These are phyloP conservation scores for Tachyglossus aculeatus DNA, from an alignment of 2,797 vertebrate species.

Conservation along the genomic window DNA sequence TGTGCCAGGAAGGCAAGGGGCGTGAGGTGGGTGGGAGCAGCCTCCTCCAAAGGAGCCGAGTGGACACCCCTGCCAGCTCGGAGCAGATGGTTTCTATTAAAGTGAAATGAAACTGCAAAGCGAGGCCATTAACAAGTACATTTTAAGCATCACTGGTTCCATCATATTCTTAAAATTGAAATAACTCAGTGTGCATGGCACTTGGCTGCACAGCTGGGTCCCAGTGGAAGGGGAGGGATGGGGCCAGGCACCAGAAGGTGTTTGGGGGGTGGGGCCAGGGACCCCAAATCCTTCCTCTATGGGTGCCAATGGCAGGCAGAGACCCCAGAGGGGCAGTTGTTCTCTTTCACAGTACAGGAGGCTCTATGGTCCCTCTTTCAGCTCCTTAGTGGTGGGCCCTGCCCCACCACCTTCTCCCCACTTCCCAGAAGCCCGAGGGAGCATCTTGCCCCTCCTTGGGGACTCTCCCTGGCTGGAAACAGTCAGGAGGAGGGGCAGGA, in stretches of 20 bases:
- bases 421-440: too few species aligned
- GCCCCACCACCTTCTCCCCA: too few species aligned
- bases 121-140: conserved; percentile 50
- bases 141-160: conserved; percentile 58
- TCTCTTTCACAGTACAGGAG: too few species aligned
- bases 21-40: background rate
- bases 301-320: too few species aligned
- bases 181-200: conserved; percentile 6
- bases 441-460: too few species aligned
- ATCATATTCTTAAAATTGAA: conserved; percentile 32
- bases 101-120: conserved; percentile 46
- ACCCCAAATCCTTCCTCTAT: accelerated
- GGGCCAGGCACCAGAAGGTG: too few species aligned
- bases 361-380: too few species aligned
- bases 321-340: too few species aligned
- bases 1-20: background rate
- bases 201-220: conserved; percentile 10
- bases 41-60: background rate
- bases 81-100: conserved; percentile 60
- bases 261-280: background rate
- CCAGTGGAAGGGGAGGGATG: background rate
- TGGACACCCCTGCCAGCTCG: conserved; percentile 18
- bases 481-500: too few species aligned
- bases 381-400: too few species aligned
- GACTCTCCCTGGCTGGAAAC: too few species aligned